Evolutionary conservation across 2,888 invertebrate species (phyloP).

Genomic region (Oscheius sp.): DNA sequence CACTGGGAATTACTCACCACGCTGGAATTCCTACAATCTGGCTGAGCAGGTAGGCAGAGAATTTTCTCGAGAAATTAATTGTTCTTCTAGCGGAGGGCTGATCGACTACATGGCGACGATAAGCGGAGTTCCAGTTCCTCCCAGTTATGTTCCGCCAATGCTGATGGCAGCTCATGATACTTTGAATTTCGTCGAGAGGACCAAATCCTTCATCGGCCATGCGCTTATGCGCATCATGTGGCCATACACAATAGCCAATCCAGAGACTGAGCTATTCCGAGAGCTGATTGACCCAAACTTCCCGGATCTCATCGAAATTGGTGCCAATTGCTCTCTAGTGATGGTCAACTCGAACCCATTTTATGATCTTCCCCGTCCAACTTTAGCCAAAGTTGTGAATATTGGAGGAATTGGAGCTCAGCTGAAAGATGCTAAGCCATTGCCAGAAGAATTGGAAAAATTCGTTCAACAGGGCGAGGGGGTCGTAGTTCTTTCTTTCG

Average conservation of each 20-base stretch:
- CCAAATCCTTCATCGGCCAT: conserved; percentile 58
- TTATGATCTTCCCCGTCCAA: conserved; percentile 55
- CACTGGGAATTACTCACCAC: conserved; percentile 57
- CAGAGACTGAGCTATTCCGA: conserved; percentile 46
- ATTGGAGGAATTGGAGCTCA: conserved; percentile 59
- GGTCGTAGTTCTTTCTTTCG: conserved; percentile 44
- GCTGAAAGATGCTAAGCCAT: conserved; percentile 41
- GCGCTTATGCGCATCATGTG: conserved; percentile 30
- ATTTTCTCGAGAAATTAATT: neutral
- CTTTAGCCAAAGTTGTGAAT: conserved; percentile 52
- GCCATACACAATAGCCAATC: conserved; percentile 27
- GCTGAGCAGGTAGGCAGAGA: conserved; percentile 39
- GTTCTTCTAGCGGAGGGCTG: conserved; percentile 41
- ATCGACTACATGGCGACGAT: conserved; percentile 54
- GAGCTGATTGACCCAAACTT: conserved; percentile 36
- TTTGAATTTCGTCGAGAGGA: conserved; percentile 54
- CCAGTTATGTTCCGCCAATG: conserved; percentile 51
- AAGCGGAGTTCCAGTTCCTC: conserved; percentile 53
- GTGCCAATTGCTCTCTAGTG: conserved; percentile 27
- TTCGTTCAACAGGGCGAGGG: conserved; percentile 37
- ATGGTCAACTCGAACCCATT: conserved; percentile 55
- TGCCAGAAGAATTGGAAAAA: conserved; percentile 22
- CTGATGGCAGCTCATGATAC: conserved; percentile 55
- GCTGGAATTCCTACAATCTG: conserved; percentile 63
- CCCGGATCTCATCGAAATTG: conserved; percentile 44